These are phyloP conservation scores for Octonoba sinensis DNA, from an alignment of 2,888 invertebrate genomes.

Conservation along the genomic window DNA sequence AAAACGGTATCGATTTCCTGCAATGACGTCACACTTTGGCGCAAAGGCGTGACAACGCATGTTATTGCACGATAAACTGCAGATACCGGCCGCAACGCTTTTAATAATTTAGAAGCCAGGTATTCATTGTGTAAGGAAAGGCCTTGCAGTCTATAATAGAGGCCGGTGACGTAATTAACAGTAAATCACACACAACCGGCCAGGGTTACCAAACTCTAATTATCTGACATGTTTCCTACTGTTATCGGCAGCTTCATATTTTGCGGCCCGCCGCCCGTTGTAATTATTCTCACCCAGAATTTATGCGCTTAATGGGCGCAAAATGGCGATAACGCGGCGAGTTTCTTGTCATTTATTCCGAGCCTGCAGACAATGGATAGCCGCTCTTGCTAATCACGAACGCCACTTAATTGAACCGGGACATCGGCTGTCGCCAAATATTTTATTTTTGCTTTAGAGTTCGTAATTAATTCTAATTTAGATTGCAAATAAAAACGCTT, in stretches of 20 bases:
- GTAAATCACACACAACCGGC: constrained; percentile 55
- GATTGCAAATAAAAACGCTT: too few species aligned
- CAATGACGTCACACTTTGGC: constrained; percentile 64
- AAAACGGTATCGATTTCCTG: constrained; percentile 63
- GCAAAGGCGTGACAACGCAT: constrained; percentile 64
- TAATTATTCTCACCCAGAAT: constrained; percentile 52
- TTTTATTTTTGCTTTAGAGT: too few species aligned
- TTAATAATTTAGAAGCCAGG: constrained; percentile 62
- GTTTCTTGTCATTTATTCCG: constrained; percentile 20
- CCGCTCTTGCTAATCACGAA: neutral
- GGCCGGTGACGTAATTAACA: constrained; percentile 53
- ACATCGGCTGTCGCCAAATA: too few species aligned
- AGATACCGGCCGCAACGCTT: constrained; percentile 63
- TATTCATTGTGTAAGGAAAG: constrained; percentile 51
- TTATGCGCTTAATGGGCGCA: constrained; percentile 37
- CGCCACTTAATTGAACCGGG: too few species aligned
- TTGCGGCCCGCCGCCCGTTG: constrained; percentile 23
- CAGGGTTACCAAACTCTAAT: constrained; percentile 49
- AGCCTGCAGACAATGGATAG: constrained; percentile 5
- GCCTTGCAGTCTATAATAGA: constrained; percentile 49
- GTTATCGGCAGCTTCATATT: constrained; percentile 57
- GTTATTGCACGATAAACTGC: constrained; percentile 64
- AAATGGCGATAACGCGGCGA: constrained; percentile 22
- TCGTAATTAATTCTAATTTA: too few species aligned
- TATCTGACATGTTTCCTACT: constrained; percentile 50